Evolutionary conservation across 2,113 vertebrate species (phyloP).

Genomic region (Oryctolagus cuniculus): DNA sequence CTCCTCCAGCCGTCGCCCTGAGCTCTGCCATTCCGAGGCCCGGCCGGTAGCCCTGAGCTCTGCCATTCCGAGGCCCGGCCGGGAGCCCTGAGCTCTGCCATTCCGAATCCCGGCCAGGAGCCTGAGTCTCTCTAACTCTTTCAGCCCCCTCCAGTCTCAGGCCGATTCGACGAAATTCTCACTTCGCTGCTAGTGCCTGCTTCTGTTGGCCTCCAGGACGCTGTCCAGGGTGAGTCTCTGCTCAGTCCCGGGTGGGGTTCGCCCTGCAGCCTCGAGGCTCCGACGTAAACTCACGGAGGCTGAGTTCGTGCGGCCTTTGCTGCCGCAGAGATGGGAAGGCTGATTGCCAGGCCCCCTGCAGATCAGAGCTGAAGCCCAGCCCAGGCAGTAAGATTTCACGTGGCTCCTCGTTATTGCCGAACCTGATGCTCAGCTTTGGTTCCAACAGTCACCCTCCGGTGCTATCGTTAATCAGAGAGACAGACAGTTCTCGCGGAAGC

Average conservation of each 20-base stretch:
- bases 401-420: not conserved
- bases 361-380: too few relatives aligned
- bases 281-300: not conserved
- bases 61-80: fast-evolving
- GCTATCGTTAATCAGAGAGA: not conserved
- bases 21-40: fast-evolving
- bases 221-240: not conserved
- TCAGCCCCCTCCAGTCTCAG: not conserved
- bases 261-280: not conserved
- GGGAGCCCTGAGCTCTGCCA: fast-evolving
- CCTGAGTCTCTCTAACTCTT: too few relatives aligned
- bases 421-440: not conserved
- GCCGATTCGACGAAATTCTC: not conserved
- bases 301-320: not conserved
- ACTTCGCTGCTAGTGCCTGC: not conserved
- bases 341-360: not conserved
- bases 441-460: too few relatives aligned
- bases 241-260: not conserved
- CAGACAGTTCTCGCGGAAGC: not conserved
- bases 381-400: not conserved
- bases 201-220: not conserved
- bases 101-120: not conserved
- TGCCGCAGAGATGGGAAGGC: not conserved
- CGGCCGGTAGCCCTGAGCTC: not conserved
- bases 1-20: not conserved